Percentiles rank a stretch among this genome's conserved stretches.
These are phyloP conservation scores for Caenorhabditis sp. DNA, from an alignment of 2,888 invertebrate species.

Conservation along the genomic window DNA sequence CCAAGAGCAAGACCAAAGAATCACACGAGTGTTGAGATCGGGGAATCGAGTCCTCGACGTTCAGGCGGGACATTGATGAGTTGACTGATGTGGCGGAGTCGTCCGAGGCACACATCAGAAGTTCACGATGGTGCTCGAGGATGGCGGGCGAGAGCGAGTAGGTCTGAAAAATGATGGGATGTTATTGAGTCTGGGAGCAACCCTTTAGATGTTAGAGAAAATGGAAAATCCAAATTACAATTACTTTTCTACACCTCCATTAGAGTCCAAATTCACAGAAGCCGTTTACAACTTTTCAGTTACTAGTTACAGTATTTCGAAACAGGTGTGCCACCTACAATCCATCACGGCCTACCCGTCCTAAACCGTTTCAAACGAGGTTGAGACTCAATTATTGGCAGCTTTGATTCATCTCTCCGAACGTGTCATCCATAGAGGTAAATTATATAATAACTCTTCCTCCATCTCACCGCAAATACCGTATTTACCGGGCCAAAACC, in stretches of 20 bases:
- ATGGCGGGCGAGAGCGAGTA: constrained; percentile 83
- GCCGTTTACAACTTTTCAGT: neutral
- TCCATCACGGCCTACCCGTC: too few species aligned
- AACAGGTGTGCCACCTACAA: too few species aligned
- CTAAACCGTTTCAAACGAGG: neutral
- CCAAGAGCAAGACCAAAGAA: constrained; percentile 78
- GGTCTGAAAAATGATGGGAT: constrained; percentile 76
- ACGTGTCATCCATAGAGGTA: constrained; percentile 6
- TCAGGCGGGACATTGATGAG: constrained; percentile 47
- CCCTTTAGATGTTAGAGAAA: too few species aligned
- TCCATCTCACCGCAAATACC: constrained; percentile 8
- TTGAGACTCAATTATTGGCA: constrained; percentile 8
- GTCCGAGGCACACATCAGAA: constrained; percentile 77
- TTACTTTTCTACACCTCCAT: too few species aligned
- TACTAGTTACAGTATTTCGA: neutral
- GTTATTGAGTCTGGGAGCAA: too few species aligned
- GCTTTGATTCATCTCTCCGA: constrained; percentile 12
- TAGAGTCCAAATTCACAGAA: too few species aligned
- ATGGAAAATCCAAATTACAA: too few species aligned
- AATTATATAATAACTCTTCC: constrained; percentile 31
- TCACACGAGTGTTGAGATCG: constrained; percentile 74
- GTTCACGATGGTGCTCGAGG: constrained; percentile 81
- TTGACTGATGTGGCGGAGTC: constrained; percentile 49
- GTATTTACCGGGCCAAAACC: neutral
- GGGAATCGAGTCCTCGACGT: constrained; percentile 40